Conservation (phyloP, 2,797 vertebrate genomes). For the Melanotaenia trifasciata region DNA sequence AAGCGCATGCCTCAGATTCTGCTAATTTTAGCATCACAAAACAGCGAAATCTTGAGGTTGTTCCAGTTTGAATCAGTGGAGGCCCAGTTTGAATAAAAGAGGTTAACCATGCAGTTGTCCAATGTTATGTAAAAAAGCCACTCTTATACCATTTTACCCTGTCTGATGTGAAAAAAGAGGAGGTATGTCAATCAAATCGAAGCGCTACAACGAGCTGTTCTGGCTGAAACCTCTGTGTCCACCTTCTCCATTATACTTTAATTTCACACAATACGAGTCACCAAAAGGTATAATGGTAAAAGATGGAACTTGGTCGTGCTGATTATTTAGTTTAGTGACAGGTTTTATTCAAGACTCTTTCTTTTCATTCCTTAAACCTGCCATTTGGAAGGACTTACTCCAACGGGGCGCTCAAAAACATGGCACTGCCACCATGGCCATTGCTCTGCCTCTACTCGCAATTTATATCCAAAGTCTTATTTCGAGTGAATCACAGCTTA, state of each 20-base stretch:
- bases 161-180: constrained; percentile 68
- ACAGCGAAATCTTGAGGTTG: constrained; percentile 71
- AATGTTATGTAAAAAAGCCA: constrained; percentile 80
- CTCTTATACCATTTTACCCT: constrained; percentile 69
- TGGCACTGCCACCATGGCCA: constrained; percentile 31
- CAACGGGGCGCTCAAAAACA: constrained; percentile 53
- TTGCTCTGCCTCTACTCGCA: constrained; percentile 44
- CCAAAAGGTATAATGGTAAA: constrained; percentile 40
- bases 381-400: constrained; percentile 60
- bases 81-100: constrained; percentile 65
- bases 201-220: constrained; percentile 62
- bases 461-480: constrained; percentile 54
- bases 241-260: constrained; percentile 61
- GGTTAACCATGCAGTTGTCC: constrained; percentile 71
- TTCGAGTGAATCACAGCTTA: constrained; percentile 53
- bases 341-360: constrained; percentile 53
- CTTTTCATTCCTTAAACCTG: constrained; percentile 53
- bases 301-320: constrained; percentile 58
- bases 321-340: constrained; percentile 44
- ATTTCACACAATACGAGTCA: constrained; percentile 65
- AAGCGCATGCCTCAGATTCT: constrained; percentile 66
- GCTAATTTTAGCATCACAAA: constrained; percentile 76
- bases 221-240: constrained; percentile 34
- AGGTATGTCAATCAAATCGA: constrained; percentile 75
- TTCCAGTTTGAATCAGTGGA: constrained; percentile 63